These are phyloP conservation scores for Pachyrhynchus sulphureomaculatus DNA, from an alignment of 1,140 invertebrate genomes.

Conservation along the genomic window DNA sequence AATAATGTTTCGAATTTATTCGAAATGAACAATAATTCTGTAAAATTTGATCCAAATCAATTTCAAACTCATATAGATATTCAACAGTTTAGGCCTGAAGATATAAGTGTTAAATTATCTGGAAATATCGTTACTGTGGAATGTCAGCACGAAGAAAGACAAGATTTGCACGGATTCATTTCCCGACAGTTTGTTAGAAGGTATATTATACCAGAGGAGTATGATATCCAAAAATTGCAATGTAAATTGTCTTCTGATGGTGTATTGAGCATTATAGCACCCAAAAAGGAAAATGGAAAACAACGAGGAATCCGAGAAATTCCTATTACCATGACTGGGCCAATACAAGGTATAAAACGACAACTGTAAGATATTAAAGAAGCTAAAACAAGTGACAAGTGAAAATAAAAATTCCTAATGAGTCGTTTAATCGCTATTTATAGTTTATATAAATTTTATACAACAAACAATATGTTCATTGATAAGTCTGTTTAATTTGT, in stretches of 20 bases:
- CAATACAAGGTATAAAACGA: no score
- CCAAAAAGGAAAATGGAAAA: constrained; percentile 49
- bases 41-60: no score
- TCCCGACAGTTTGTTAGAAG: constrained; percentile 1
- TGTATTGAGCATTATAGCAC: constrained; percentile 66
- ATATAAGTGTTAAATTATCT: constrained; percentile 74
- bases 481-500: no score
- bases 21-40: no score
- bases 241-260: constrained; percentile 74
- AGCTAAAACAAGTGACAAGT: no score
- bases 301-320: constrained; percentile 47
- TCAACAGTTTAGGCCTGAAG: constrained; percentile 76
- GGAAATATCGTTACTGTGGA: constrained; percentile 64
- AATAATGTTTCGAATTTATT: no score
- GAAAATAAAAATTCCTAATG: no score
- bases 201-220: constrained; percentile 68
- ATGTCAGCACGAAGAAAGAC: constrained; percentile 70
- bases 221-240: constrained; percentile 61
- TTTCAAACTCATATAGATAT: constrained; percentile 67
- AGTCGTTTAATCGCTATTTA: no score
- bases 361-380: no score
- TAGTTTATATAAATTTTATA: no score
- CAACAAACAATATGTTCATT: no score
- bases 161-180: constrained; percentile 47
- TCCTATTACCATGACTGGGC: constrained; percentile 54